Evolutionary conservation across 2,113 vertebrate genomes (phyloP), one percentile per base, ranked within the genome.

Genomic region (Bubo bubo): DNA sequence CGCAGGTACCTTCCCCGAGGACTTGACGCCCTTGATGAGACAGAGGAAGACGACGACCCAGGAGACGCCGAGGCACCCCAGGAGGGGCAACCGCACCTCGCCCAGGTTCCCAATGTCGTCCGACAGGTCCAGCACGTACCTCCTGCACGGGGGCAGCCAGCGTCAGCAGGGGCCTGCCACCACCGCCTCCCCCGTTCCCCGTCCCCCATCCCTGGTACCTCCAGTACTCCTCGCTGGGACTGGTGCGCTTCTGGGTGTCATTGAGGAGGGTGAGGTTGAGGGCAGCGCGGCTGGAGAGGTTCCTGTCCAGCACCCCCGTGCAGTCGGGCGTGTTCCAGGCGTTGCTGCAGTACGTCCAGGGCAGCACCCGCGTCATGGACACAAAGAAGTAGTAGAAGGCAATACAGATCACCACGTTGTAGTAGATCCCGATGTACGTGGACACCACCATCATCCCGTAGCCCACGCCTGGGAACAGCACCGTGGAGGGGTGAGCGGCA

Each of bases 361-460:
- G 99, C 96, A 99, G 98, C 95, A 99, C 96, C 10, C 88, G 99
- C 5, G 99, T 99, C 99, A 99, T 99, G 95, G 99, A 99, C 67
- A 98, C 98, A 98, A 99, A 99, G 98, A 99, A 99, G 98, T 99
- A 99, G 98, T 99, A 99, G 98, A 99, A 99, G 96, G 99, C 99
- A 50, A 99, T 99, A 98, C 99, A 99, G 97, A 99, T 99, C 96
- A 99, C 99, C 98, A 99, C 99, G 37, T 99, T 99, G 98, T 99
- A 99, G 97, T 99, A 99, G 98, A 99, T 99, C 66, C 99, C 99
- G 45, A 99, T 99, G 96, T 99, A 99, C 0, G 99, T 99, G 91
- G 99, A 99, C 89, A 99, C 99, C 95, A 99, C 99, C 99, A 99
- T 99, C 99, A 99, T 99, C 96, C 99, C 99, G 12, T 99, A 99